Percentiles rank a stretch among this genome's conserved stretches.
Evolutionary conservation across 2,113 vertebrate species (phyloP).

Genomic region (Marmota monax): DNA sequence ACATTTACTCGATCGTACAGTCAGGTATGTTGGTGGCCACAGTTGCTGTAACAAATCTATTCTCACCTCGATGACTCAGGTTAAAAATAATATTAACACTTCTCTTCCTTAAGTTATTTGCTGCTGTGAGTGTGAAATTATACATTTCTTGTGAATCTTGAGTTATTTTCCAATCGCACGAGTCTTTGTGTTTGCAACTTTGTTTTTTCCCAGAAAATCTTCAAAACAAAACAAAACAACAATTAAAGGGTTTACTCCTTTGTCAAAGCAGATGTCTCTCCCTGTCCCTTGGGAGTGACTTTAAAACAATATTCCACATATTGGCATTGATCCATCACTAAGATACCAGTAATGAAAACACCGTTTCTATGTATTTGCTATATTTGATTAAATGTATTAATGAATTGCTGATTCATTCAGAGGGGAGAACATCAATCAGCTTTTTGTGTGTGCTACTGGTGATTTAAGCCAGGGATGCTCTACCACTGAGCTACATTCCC

Average conservation of each 20-base stretch:
- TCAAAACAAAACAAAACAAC: background rate
- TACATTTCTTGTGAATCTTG: constrained; percentile 72
- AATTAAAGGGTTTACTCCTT: background rate
- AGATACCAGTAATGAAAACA: background rate
- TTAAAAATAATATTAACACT: constrained; percentile 76
- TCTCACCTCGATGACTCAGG: constrained; percentile 86
- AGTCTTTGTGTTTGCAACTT: background rate
- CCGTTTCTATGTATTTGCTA: background rate
- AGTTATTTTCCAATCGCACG: constrained; percentile 79
- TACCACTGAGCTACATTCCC: background rate
- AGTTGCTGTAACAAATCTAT: accelerated
- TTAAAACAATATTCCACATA: background rate
- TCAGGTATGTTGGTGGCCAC: background rate
- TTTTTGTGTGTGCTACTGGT: background rate
- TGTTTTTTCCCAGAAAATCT: constrained; percentile 79
- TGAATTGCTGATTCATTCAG: background rate
- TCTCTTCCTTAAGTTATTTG: constrained; percentile 84
- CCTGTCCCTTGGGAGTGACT: background rate
- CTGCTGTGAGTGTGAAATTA: constrained; percentile 84
- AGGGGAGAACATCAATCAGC: background rate
- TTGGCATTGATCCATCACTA: background rate
- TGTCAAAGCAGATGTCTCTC: background rate
- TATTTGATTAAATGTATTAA: background rate
- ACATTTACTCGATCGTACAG: background rate
- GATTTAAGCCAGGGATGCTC: background rate